Evolutionary conservation across 64 coral and sea anemone species (phyloP).

Genomic region (Porites lutea): DNA sequence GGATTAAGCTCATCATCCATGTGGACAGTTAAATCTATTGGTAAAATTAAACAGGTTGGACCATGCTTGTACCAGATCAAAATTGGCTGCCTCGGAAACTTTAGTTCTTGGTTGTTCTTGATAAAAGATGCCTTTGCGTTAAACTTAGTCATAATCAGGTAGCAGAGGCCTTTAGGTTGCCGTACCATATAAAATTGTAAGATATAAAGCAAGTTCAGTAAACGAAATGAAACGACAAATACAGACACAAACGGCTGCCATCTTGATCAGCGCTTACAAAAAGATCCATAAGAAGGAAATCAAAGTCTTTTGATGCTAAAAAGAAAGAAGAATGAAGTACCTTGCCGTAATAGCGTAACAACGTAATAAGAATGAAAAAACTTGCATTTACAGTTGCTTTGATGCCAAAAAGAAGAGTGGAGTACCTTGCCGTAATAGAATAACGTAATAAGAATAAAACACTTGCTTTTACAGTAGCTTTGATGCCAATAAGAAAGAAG

Average conservation of each 20-base stretch:
- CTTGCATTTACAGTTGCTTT: too few relatives aligned
- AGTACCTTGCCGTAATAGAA: too few relatives aligned
- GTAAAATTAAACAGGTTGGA: constrained; percentile 33
- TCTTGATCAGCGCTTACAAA: constrained; percentile 1
- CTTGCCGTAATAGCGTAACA: too few relatives aligned
- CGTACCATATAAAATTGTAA: constrained; percentile 2
- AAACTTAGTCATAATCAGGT: background rate
- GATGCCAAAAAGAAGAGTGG: too few relatives aligned
- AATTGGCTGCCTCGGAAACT: background rate
- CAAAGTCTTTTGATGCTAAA: too few relatives aligned
- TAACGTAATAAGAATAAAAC: too few relatives aligned
- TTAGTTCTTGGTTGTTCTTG: constrained; percentile 24
- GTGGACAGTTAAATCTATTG: constrained; percentile 33
- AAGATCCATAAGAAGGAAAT: too few relatives aligned
- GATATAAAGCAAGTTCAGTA: constrained; percentile 4
- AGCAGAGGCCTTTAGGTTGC: constrained; percentile 10
- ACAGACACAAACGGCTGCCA: constrained; percentile 14
- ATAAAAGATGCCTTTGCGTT: constrained; percentile 6
- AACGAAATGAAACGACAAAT: constrained; percentile 10
- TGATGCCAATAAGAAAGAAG: too few relatives aligned
- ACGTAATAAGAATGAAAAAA: too few relatives aligned
- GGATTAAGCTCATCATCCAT: constrained; percentile 32
- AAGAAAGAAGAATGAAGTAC: too few relatives aligned
- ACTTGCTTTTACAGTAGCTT: too few relatives aligned
- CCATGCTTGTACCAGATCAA: constrained; percentile 22